Base-by-base conservation (phyloP, 2,113 vertebrate genomes). In the Falcunculus frontatus region DNA sequence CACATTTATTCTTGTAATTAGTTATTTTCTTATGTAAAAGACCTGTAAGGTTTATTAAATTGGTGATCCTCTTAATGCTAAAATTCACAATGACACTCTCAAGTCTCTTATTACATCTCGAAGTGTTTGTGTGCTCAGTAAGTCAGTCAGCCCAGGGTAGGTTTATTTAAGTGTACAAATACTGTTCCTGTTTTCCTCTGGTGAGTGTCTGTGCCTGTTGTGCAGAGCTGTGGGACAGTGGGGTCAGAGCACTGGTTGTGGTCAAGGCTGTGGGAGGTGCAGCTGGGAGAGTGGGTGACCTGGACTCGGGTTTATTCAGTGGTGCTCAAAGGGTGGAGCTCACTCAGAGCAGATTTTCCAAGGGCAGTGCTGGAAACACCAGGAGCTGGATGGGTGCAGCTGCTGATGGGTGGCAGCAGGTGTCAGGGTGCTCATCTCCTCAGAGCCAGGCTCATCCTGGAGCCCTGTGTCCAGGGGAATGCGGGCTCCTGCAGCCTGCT, bases 11-110 rank as follows among this genome's bases (percentile, higher is more conserved):
- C 39, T 35, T 74, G 72, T 80, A 59, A 79, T 92, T 90, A 86
- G 68, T 80, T 90, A 41, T 63, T 93, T 94, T 74, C 68, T 80
- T 80, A 74, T 7, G 68, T 91, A 80, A 83, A 92, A 73, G 74
- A 87, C 52, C 62, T 57, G 10, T 13, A 39, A 87, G 30, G 30
- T 88, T 77, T 91, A 70, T 90, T 93, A 77, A 68, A 49, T 74
- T 30, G 62, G 21, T 55, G 79, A 63, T 81, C 82, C 39, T 94
- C 64, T 91, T 87, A 67, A 74, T 47, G 37, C 50, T 72, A 8
- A 33, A 52, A 52, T 70, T 46, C 27, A 29, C 57, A 23, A 7
- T 11, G 87, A 80, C 67, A 16, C 19, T 75, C 77, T 87, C 41
- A 33, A 70, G 75, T 76, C 50, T 50, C 72, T 29, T 55, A 0